Conservation (phyloP, 2,888 invertebrate species). For the Hedychridium roseum region DNA sequence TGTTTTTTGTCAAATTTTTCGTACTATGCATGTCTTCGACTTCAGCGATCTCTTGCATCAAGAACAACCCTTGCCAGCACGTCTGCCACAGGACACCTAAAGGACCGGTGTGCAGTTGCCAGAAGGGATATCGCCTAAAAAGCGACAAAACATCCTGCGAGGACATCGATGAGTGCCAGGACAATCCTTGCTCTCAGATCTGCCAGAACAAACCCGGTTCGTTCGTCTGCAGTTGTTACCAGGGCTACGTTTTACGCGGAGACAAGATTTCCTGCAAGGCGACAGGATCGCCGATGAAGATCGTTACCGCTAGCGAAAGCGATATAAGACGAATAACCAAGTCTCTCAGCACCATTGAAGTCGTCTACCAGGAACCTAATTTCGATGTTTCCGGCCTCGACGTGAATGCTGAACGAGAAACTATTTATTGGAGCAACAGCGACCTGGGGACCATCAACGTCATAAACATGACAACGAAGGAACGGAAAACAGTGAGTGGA, state of each 20-base stretch:
- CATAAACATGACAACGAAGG: slow-evolving; percentile 56
- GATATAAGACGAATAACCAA: slow-evolving; percentile 52
- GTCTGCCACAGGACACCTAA: slow-evolving; percentile 72
- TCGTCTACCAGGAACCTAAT: slow-evolving; percentile 41
- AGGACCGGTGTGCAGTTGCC: slow-evolving; percentile 75
- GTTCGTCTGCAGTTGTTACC: slow-evolving; percentile 70
- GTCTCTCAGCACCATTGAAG: slow-evolving; percentile 39
- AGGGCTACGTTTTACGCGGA: slow-evolving; percentile 69
- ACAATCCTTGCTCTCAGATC: slow-evolving; percentile 72
- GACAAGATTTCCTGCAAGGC: slow-evolving; percentile 77
- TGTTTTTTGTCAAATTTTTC: neutral
- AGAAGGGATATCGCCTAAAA: slow-evolving; percentile 67
- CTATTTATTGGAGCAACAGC: slow-evolving; percentile 66
- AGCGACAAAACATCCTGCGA: slow-evolving; percentile 68
- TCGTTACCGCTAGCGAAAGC: slow-evolving; percentile 47
- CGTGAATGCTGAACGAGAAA: slow-evolving; percentile 61
- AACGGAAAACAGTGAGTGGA: slow-evolving; percentile 51
- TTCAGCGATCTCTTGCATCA: slow-evolving; percentile 63
- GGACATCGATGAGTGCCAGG: slow-evolving; percentile 78
- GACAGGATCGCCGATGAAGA: slow-evolving; percentile 54
- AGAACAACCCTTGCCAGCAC: slow-evolving; percentile 66
- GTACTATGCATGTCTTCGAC: too few relatives aligned
- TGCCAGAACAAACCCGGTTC: slow-evolving; percentile 69
- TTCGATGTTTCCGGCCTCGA: slow-evolving; percentile 67
- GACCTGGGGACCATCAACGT: slow-evolving; percentile 46